Evolutionary conservation across 2,888 invertebrate genomes (phyloP), one percentile per base, ranked within the genome.

Genomic region (Lacanobia wlatinum): DNA sequence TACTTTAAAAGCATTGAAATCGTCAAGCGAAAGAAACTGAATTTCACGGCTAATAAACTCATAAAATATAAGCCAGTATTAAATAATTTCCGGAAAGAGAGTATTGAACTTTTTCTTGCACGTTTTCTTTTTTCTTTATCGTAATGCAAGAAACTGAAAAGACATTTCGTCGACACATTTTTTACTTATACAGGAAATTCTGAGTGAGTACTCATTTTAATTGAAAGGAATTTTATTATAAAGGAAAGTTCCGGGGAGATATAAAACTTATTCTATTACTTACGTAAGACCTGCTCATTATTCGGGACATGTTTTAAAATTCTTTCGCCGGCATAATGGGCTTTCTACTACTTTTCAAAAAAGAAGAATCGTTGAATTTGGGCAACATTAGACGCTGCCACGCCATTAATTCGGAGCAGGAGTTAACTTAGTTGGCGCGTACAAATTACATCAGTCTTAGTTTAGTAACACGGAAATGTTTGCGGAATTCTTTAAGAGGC

Each of bases 401-500:
- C 88, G 83, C 90, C 94, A 94, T 94, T 93, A 93, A 93, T 92
- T 93, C 87, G 73, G 87, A 83, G 80, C 90, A 90, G 81, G 89
- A 91, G 91, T 90, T 91, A 92, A 89, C 90, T 90, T 87, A 89
- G 89, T 90, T 90, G 85, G 84, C 82, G 86, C 86, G 87, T 88
- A 91, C 90, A 92, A 94, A 94, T 94, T 91, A 93, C 92, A 92
- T 92, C 90, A 90, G 89, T 92, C 92, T 92, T 92, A 92, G 92
- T 92, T 92, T 87, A 87, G 90, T 87, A 87, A 90, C 88, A 89
- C 84, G 87, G 88, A 89, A 91, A 91, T 90, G 90, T 90, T 89
- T 80, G 82, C 84, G 79, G 88, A 91, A 91, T 92, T 92, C 90
- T 93, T 92, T 91, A 90, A 89, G 85, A 87, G 76, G 59, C 61